Evolutionary conservation across 2,113 vertebrate genomes (phyloP).

Genomic region (Prunella himalayana): DNA sequence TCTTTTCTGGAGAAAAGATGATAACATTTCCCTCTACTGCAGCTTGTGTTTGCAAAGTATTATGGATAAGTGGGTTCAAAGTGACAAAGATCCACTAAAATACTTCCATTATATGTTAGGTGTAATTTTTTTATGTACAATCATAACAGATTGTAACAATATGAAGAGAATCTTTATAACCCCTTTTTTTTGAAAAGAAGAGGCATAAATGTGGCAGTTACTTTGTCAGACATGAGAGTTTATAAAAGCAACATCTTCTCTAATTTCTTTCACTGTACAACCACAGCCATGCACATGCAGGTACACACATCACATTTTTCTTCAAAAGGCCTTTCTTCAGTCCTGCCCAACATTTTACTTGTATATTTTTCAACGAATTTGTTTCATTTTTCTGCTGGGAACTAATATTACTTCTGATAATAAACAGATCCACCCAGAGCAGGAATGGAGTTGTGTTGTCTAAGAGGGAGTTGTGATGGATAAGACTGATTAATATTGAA

Average conservation of each 20-base stretch:
- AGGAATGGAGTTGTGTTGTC: not conserved
- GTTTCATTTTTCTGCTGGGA: not conserved
- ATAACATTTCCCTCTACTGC: not conserved
- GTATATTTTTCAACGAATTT: not conserved
- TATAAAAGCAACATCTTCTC: not conserved
- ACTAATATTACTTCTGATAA: not conserved
- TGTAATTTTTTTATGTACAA: not conserved
- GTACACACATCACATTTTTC: not conserved
- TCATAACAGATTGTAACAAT: not conserved
- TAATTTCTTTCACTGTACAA: not conserved
- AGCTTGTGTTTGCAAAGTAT: not conserved
- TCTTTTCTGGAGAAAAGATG: not conserved
- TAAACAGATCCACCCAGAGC: not conserved
- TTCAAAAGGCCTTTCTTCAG: not conserved
- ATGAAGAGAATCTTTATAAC: not conserved
- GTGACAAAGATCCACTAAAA: not conserved
- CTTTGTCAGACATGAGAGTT: not conserved
- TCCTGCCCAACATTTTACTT: not conserved
- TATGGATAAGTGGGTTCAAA: not conserved
- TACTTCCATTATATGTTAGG: not conserved
- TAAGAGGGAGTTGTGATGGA: not conserved
- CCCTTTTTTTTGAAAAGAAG: not conserved
- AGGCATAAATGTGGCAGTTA: not conserved
- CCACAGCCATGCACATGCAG: not conserved
- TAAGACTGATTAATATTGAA: not conserved